Percentiles rank a stretch among this genome's conserved stretches.
phyloP scores from a whole-genome alignment of 1,140 invertebrate genomes.

The Halictus rubicundus region DNA sequence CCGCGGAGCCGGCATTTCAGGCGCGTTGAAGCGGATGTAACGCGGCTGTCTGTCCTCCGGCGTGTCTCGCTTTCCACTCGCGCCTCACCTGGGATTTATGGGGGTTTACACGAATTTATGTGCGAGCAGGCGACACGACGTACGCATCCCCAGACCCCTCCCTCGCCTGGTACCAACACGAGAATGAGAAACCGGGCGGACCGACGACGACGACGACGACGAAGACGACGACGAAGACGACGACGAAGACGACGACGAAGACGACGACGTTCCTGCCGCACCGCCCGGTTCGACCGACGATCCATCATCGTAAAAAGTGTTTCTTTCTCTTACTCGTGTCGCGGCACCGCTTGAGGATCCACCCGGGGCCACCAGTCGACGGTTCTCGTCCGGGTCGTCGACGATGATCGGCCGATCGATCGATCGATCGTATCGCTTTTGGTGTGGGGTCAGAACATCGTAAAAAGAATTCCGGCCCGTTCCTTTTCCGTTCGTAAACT shows the following conservation, averaged over 20 bases:
- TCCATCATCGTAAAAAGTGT: conserved; percentile 69
- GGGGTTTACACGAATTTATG: conserved; percentile 69
- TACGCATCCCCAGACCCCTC: conserved; percentile 39
- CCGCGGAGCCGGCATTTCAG: conserved; percentile 22
- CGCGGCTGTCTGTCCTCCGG: conserved; percentile 38
- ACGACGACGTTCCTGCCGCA: conserved; percentile 55
- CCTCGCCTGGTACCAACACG: conserved; percentile 18
- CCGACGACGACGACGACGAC: conserved; percentile 47
- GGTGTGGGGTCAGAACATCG: conserved; percentile 39
- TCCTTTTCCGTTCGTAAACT: conserved; percentile 24
- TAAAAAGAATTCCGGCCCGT: conserved; percentile 37
- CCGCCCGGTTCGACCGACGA: conserved; percentile 58
- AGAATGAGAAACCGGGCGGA: background rate
- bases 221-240: no score
- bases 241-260: no score
- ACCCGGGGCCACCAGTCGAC: conserved; percentile 34
- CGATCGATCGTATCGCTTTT: conserved; percentile 53
- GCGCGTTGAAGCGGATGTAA: conserved; percentile 46
- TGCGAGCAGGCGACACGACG: conserved; percentile 49
- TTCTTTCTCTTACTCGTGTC: conserved; percentile 33
- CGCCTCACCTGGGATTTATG: conserved; percentile 64
- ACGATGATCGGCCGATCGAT: conserved; percentile 50
- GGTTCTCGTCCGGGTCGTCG: conserved; percentile 47
- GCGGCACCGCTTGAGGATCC: conserved; percentile 32
- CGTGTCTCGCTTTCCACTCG: conserved; percentile 57